Percentiles rank a stretch among this genome's conserved stretches.
These are phyloP conservation scores for Lymantria dispar DNA, from an alignment of 2,888 invertebrate species.

Conservation along the genomic window DNA sequence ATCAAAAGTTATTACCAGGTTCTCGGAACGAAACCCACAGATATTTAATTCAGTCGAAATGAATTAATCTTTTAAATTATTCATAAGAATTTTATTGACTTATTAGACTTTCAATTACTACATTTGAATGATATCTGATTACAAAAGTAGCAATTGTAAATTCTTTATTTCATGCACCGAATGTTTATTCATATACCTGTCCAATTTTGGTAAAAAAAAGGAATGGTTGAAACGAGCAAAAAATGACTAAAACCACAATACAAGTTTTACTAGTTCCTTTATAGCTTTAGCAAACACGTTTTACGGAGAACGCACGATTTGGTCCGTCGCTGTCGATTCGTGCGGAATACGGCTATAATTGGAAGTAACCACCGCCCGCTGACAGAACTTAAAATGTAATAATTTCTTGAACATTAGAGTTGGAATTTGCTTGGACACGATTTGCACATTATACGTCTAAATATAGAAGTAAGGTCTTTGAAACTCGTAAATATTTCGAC, in stretches of 20 bases:
- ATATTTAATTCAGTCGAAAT: constrained; percentile 21
- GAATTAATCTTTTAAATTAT: background rate
- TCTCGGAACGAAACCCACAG: constrained; percentile 43
- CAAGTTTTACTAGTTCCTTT: constrained; percentile 69
- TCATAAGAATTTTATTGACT: too few relatives aligned
- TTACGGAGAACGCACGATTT: constrained; percentile 63
- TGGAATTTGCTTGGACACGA: constrained; percentile 45
- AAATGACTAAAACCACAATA: constrained; percentile 49
- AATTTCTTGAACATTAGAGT: constrained; percentile 47
- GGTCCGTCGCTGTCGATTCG: constrained; percentile 42
- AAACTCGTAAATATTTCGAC: constrained; percentile 70
- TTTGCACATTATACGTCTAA: constrained; percentile 47
- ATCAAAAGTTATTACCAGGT: constrained; percentile 45
- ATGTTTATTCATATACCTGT: constrained; percentile 34
- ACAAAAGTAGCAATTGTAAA: too few relatives aligned
- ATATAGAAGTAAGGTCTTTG: constrained; percentile 57
- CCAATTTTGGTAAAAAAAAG: constrained; percentile 34
- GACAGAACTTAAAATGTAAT: constrained; percentile 48
- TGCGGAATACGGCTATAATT: constrained; percentile 40
- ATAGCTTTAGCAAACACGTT: constrained; percentile 66
- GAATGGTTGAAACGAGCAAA: constrained; percentile 40
- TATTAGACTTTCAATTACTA: too few relatives aligned
- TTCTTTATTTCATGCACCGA: background rate
- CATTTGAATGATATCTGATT: too few relatives aligned
- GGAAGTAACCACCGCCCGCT: constrained; percentile 44